These are phyloP conservation scores for Petrophora chlorosata DNA, from an alignment of 2,888 invertebrate genomes.

Conservation along the genomic window DNA sequence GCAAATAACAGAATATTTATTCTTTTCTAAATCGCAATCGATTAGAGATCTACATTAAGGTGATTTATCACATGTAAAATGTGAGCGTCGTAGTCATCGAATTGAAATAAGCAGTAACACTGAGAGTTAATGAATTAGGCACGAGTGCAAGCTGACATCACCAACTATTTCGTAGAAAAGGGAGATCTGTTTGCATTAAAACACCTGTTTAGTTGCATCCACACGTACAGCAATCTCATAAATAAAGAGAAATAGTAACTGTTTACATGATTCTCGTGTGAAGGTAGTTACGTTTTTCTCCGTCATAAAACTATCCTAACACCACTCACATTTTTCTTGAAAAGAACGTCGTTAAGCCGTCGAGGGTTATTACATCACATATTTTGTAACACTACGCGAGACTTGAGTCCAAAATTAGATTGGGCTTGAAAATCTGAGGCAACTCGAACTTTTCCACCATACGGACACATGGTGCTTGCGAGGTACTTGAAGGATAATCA, in stretches of 20 bases:
- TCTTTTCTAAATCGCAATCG: constrained; percentile 12
- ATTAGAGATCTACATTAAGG: constrained; percentile 11
- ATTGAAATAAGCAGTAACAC: constrained; percentile 5
- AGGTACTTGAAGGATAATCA: constrained; percentile 10
- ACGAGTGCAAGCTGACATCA: constrained; percentile 8
- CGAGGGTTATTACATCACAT: constrained; percentile 70
- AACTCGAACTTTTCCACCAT: constrained; percentile 32
- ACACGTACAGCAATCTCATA: constrained; percentile 20
- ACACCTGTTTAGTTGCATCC: constrained; percentile 27
- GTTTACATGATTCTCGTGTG: not conserved
- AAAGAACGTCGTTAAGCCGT: constrained; percentile 53
- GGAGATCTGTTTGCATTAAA: constrained; percentile 28
- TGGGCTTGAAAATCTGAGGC: constrained; percentile 46
- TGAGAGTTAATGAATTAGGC: constrained; percentile 8
- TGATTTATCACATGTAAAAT: constrained; percentile 15
- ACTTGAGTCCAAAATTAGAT: constrained; percentile 69
- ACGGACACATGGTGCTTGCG: constrained; percentile 30
- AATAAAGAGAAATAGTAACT: constrained; percentile 9
- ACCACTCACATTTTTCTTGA: constrained; percentile 50
- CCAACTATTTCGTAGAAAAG: constrained; percentile 1
- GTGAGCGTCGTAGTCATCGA: constrained; percentile 11
- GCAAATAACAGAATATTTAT: no score
- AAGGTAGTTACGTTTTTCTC: constrained; percentile 8
- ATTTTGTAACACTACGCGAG: constrained; percentile 71
- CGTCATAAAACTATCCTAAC: constrained; percentile 31